Percentiles rank a stretch among this genome's conserved stretches.
phyloP scores from a whole-genome alignment of 1,140 invertebrate species.

The Branchinecta lindahli region DNA sequence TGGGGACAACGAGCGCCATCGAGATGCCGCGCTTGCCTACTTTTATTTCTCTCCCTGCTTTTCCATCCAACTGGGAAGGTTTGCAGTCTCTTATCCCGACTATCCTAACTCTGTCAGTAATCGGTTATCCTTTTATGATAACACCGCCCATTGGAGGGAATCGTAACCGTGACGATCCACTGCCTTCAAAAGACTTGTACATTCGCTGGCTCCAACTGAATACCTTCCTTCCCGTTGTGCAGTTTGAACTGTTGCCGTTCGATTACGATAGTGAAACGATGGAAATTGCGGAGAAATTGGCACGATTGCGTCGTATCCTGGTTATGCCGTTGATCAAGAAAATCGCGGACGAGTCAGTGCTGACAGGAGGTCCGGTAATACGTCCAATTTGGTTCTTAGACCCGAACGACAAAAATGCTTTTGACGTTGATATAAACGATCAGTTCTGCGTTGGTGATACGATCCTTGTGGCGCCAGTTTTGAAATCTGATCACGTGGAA shows the following conservation, averaged over 20 bases:
- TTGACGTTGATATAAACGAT: slow-evolving; percentile 47
- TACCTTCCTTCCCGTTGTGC: slow-evolving; percentile 79
- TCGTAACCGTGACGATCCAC: slow-evolving; percentile 6
- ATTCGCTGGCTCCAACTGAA: slow-evolving; percentile 85
- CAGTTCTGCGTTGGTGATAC: slow-evolving; percentile 83
- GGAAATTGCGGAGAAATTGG: slow-evolving; percentile 54
- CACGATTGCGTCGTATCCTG: slow-evolving; percentile 45
- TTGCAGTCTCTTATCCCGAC: slow-evolving; percentile 68
- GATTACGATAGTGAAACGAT: slow-evolving; percentile 61
- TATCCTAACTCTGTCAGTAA: slow-evolving; percentile 63
- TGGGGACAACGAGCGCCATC: slow-evolving; percentile 67
- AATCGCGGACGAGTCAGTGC: slow-evolving; percentile 46
- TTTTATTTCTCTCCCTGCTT: slow-evolving; percentile 69
- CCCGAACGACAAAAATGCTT: slow-evolving; percentile 57
- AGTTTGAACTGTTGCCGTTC: slow-evolving; percentile 73
- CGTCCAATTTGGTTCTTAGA: slow-evolving; percentile 83
- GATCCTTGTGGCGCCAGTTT: slow-evolving; percentile 74
- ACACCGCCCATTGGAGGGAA: slow-evolving; percentile 77
- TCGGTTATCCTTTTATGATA: slow-evolving; percentile 80
- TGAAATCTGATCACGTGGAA: slow-evolving; percentile 46
- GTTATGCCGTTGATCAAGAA: slow-evolving; percentile 25
- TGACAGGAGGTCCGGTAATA: slow-evolving; percentile 64
- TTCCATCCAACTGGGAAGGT: slow-evolving; percentile 73
- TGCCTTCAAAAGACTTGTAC: slow-evolving; percentile 73
- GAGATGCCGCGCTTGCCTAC: slow-evolving; percentile 61